A percentile compares a stretch with the other conserved stretches of the same genome.
Conservation (phyloP, 1,140 invertebrate genomes). For the Asobara japonica region DNA sequence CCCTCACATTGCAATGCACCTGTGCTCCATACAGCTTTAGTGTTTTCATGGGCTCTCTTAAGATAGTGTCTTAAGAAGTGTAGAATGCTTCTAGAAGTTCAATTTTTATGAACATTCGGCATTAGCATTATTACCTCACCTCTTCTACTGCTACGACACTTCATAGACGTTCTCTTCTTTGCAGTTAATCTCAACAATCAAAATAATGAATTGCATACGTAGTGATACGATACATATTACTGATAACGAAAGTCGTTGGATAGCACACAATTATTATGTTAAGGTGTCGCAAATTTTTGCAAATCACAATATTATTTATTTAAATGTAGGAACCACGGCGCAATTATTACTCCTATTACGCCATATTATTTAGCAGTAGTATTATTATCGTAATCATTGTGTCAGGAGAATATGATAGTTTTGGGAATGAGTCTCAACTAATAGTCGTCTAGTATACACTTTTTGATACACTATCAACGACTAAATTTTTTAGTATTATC, state of each 20-base stretch:
- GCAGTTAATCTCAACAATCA: neutral
- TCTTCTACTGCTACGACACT: too few relatives aligned
- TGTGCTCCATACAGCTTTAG: neutral
- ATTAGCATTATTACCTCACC: too few relatives aligned
- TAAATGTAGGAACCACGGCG: neutral
- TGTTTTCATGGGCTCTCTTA: constrained; percentile 5
- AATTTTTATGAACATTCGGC: too few relatives aligned
- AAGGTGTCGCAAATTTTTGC: neutral
- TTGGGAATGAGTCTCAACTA: too few relatives aligned
- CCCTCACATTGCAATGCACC: neutral
- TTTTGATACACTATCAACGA: neutral
- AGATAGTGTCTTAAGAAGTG: neutral
- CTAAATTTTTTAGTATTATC: neutral
- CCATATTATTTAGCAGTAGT: constrained; percentile 66
- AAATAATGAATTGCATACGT: neutral
- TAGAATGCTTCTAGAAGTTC: neutral
- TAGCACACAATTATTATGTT: neutral
- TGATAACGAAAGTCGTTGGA: neutral
- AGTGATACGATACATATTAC: neutral
- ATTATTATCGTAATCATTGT: constrained; percentile 51
- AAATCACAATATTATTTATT: neutral
- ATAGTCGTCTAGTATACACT: neutral
- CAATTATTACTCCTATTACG: constrained; percentile 45
- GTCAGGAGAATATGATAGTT: too few relatives aligned
- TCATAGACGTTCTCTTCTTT: neutral